phyloP scores from a whole-genome alignment of 1,140 invertebrate genomes.

The Hypothenemus hampei region DNA sequence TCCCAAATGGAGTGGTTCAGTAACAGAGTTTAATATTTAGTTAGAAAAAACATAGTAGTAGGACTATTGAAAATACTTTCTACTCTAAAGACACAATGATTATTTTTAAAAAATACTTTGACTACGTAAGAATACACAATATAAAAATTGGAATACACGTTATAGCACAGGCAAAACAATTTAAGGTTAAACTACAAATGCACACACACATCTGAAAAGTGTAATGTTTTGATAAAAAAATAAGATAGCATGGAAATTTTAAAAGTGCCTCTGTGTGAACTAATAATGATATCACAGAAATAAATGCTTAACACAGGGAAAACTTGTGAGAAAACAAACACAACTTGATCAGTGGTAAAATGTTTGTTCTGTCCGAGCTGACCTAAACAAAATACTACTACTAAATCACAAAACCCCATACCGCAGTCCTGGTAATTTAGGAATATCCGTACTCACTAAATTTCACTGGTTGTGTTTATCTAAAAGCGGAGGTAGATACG shows the following conservation, averaged over 20 bases:
- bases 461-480: slow-evolving; percentile 12
- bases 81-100: slow-evolving; percentile 37
- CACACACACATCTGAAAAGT: neutral
- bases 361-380: neutral
- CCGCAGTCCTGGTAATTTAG: neutral
- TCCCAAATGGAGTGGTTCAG: slow-evolving; percentile 9
- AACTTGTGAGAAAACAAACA: slow-evolving; percentile 27
- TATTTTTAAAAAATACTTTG: slow-evolving; percentile 36
- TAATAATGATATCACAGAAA: slow-evolving; percentile 40
- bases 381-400: neutral
- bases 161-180: slow-evolving; percentile 20
- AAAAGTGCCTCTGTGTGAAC: slow-evolving; percentile 34
- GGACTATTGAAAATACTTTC: slow-evolving; percentile 32
- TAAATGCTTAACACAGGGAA: slow-evolving; percentile 36
- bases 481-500: slow-evolving; percentile 28
- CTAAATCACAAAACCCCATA: neutral
- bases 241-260: slow-evolving; percentile 16
- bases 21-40: slow-evolving; percentile 21
- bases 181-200: slow-evolving; percentile 3
- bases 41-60: slow-evolving; percentile 31
- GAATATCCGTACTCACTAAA: slow-evolving; percentile 12
- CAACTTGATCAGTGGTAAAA: slow-evolving; percentile 28
- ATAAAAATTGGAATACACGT: slow-evolving; percentile 9
- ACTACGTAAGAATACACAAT: slow-evolving; percentile 36
- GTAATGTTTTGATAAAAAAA: neutral